Conservation (phyloP, 2,113 vertebrate genomes). For the Ceratotherium simum region DNA sequence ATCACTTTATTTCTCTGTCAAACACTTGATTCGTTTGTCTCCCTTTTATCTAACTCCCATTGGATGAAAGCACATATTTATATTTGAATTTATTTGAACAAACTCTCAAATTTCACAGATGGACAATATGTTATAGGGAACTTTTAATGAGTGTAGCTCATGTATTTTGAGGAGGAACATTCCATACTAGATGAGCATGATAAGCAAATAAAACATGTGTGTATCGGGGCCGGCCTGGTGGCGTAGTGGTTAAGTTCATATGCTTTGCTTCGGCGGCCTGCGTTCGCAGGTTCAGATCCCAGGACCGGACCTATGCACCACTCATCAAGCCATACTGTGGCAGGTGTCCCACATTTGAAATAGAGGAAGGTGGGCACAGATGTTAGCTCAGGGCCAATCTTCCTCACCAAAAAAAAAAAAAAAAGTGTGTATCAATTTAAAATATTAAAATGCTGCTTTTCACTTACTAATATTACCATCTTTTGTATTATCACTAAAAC, state of each 20-base stretch:
- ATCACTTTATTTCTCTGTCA: not conserved
- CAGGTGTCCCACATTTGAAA: too few species aligned
- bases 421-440: not conserved
- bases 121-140: not conserved
- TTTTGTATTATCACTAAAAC: not conserved
- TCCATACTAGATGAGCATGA: not conserved
- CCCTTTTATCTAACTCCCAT: not conserved
- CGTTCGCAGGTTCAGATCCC: too few species aligned
- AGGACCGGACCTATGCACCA: too few species aligned
- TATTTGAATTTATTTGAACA: conserved; percentile 38
- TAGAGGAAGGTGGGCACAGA: too few species aligned
- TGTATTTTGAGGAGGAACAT: not conserved
- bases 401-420: too few species aligned
- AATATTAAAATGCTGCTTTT: not conserved
- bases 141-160: not conserved
- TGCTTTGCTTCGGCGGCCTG: too few species aligned
- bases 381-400: too few species aligned
- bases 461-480: not conserved
- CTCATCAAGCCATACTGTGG: too few species aligned
- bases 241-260: too few species aligned
- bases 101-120: not conserved
- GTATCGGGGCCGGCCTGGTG: not conserved
- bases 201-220: not conserved
- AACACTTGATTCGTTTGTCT: not conserved
- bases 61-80: not conserved